Base-by-base conservation (phyloP, 2,888 invertebrate genomes). In the Drosophila anomelani region DNA sequence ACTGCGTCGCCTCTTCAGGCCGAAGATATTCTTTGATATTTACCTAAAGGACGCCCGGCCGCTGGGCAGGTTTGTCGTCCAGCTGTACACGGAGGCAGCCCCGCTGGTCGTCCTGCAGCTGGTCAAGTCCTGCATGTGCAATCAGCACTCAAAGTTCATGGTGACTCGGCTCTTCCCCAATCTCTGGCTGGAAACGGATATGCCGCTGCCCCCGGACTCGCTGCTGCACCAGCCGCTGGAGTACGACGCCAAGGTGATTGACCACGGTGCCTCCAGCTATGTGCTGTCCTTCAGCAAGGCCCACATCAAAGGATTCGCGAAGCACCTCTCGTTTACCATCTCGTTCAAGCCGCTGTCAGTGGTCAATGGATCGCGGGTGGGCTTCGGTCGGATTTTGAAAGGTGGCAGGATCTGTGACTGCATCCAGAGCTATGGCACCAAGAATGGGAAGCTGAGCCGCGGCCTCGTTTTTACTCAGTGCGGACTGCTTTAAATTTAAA, bases 391-490 rank as follows among this genome's bases (percentile, higher is more conserved):
- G 36, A 76, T 91, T 0, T 53, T 90, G 12, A 85, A 79, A 34
- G 90, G 90, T 13, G 36, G 70, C 39, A 87, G 80, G 32, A 81
- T 89, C 1, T 68, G 90, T 15, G 81, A 87, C 5, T 67, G 70
- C 20, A 68, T 91, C 0, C 85, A 90, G 64, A 78, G 77, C 34
- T 90, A 81, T 55, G 91, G 90, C 26, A 90, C 90, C 29, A 90
- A 90, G 34, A 90, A 91, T 60, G 91, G 91, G 5, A 90, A 89
- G 51, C 79, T 90, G 10, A 88, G 78, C 43, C 84, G 83, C 2
- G 59, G 72, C 12, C 75, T 91, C n/a, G 12, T 69, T 4, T 80
- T 91, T 8, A 74, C 77, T 17, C 67, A 70, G 44, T 89, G 86
- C 66, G 91, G 90, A 5, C n/a, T 90, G 15, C 53, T 84, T 0